Evolutionary conservation across 2,113 vertebrate genomes (phyloP), one percentile per base, ranked within the genome.

Genomic region (Galeopterus variegatus): DNA sequence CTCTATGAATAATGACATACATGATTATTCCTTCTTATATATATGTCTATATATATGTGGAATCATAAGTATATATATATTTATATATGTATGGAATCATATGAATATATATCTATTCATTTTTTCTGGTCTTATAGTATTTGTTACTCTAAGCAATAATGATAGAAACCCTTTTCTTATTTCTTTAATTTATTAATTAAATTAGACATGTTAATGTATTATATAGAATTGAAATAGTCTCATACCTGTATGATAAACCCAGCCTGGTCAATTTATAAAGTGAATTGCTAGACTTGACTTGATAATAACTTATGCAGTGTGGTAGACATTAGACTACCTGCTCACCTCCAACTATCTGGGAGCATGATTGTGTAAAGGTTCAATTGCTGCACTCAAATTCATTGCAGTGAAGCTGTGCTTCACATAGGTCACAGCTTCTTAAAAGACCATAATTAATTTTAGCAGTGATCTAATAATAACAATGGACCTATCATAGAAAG

Each of bases 111-210:
- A n/a, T n/a, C n/a, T n/a, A 72, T 72, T 41, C 33, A 92, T 14
- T 69, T 28, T 64, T 92, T 23, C 9, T 65, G 31, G 64, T 75
- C 36, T 82, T 88, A 76, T 23, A 52, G 26, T 13, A 18, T n/a
- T 62, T 76, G 3, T 93, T 89, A 84, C 3, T 41, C 8, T 45
- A 54, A 77, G n/a, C 17, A 83, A 72, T 56, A 15, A 12, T 36
- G 7, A 8, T 8, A 80, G 21, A 28, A 77, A 69, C 23, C 1
- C 10, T 62, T 33, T 77, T 6, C 4, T 70, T 70, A 0, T 72
- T 83, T 84, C 31, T 79, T 89, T 84, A 83, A n/a, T n/a, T n/a
- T n/a, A 89, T 54, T 36, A 85, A 62, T 45, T 89, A 60, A 90
- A 94, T 77, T 67, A 84, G 24, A 8, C 60, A 64, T 36, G 3